These are phyloP conservation scores for Spatula clypeata DNA, from an alignment of 2,797 vertebrate species.

Conservation along the genomic window DNA sequence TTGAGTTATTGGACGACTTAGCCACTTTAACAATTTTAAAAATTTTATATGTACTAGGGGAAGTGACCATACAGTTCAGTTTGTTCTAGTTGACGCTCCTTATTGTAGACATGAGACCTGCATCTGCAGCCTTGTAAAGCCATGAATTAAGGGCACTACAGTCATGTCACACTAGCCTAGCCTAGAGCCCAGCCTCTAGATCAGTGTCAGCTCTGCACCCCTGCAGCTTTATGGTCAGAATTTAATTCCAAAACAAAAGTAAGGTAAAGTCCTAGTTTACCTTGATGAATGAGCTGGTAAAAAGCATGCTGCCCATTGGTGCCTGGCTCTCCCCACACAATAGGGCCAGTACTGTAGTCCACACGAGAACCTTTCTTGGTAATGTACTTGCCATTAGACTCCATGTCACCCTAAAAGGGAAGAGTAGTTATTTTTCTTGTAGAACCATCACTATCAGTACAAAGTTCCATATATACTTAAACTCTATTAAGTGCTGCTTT, in stretches of 20 bases:
- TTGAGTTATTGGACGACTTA: background rate
- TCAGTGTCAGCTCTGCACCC: background rate
- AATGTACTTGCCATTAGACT: conserved; percentile 97
- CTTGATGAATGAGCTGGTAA: conserved; percentile 99
- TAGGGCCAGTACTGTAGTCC: conserved; percentile 94
- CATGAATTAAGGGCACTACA: background rate
- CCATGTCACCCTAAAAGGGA: conserved; percentile 93
- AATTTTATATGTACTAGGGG: background rate
- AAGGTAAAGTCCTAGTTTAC: conserved; percentile 73
- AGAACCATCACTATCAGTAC: background rate
- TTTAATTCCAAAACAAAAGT: background rate
- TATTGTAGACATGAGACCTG: background rate
- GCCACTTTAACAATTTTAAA: background rate
- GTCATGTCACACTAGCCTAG: background rate
- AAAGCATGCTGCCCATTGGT: conserved; percentile 98
- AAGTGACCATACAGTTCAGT: background rate
- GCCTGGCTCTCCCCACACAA: conserved; percentile 98
- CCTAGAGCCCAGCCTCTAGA: background rate
- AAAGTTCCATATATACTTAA: background rate
- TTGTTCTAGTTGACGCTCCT: background rate
- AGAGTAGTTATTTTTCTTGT: background rate
- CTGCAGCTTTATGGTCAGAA: background rate
- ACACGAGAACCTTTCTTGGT: conserved; percentile 92
- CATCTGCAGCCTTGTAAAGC: background rate
- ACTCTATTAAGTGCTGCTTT: background rate